phyloP scores from a whole-genome alignment of 1,140 invertebrate genomes.

The Formica selysi region DNA sequence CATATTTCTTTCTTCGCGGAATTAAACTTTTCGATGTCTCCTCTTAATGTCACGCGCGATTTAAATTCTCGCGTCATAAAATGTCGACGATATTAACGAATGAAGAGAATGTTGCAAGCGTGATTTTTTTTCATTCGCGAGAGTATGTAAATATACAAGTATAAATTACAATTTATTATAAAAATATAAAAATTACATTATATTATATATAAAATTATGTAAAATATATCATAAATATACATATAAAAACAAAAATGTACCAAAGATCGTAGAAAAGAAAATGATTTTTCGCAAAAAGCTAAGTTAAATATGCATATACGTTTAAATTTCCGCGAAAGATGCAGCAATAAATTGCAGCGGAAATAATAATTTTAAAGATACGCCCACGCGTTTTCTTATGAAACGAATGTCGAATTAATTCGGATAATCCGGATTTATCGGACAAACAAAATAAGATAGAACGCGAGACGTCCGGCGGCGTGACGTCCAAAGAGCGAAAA shows the following conservation, averaged over 20 bases:
- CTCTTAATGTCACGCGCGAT: background rate
- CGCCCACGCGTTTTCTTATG: background rate
- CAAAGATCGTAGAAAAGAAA: background rate
- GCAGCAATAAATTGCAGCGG: background rate
- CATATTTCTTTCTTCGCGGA: background rate
- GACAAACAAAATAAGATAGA: background rate
- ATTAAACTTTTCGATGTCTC: constrained; percentile 33
- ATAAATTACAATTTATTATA: no score
- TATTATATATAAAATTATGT: background rate
- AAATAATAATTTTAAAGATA: constrained; percentile 3
- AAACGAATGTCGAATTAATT: constrained; percentile 37
- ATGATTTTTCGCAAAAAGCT: background rate
- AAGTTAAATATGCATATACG: background rate
- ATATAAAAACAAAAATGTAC: no score
- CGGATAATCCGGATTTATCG: constrained; percentile 29
- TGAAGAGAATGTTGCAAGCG: background rate
- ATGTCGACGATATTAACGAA: background rate
- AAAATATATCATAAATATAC: no score
- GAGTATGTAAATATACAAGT: no score
- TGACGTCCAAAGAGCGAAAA: constrained; percentile 24
- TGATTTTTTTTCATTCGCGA: background rate
- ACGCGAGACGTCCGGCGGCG: background rate
- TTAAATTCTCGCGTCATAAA: background rate
- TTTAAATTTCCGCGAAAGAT: background rate
- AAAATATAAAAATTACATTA: background rate